Evolutionary conservation across 2,113 vertebrate species (phyloP), one percentile per base, ranked within the genome.

Genomic region (Myiagra hebetior): DNA sequence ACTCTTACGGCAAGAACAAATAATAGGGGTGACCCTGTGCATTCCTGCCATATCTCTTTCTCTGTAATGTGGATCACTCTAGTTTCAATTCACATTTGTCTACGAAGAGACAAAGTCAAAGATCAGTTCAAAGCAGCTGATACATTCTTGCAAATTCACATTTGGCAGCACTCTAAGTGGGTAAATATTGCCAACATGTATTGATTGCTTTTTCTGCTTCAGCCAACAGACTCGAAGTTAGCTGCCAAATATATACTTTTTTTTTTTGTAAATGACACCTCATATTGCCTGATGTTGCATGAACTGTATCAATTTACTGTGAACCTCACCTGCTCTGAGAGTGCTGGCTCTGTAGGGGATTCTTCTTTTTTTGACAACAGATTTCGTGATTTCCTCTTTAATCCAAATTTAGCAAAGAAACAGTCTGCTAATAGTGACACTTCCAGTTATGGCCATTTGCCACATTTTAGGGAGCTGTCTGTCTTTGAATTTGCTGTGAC

Each of bases 161-260:
- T 93, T 94, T 96, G 96, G 95, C 96, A 89, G 83, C 20, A 8
- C 44, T 81, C 15, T 65, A 39, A 81, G 62, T 87, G 83, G 49
- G 73, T 92, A 97, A 95, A 96, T 96, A 93, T 76, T 96, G 95
- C 93, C 91, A 92, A 78, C 44, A 39, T 57, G 59, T 91, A 95
- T 91, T 72, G 92, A 96, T 94, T 72, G 76, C 72, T 91, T 90
- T 50, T 86, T 57, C 68, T 83, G 64, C 79, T 88, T 86, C 85
- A 84, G 69, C 85, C 86, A 85, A 85, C 83, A 88, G 79, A 73
- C 68, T 13, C 16, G 0, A 90, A 67, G 52, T 64, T 84, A 44
- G 72, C 31, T 93, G 95, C 93, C 92, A 93, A 87, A 57, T 76
- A 26, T 2, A 13, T 26, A 14, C 39, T 21, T 49, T 9, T 37